A percentile compares a stretch with the other conserved stretches of the same genome.
These are phyloP conservation scores for Meteorus sp. DNA, from an alignment of 1,140 invertebrate genomes.

Conservation along the genomic window DNA sequence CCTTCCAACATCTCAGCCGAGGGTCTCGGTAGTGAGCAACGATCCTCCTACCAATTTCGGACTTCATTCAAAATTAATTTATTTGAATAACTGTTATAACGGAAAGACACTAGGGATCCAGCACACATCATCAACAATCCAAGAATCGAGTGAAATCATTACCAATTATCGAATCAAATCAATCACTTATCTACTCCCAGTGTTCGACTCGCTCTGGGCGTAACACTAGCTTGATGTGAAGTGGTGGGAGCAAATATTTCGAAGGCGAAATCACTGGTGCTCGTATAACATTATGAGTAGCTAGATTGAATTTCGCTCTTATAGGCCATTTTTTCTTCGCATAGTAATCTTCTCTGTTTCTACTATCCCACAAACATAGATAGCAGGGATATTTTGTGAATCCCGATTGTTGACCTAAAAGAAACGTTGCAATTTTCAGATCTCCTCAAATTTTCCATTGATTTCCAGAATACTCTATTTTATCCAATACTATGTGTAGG, in stretches of 20 bases:
- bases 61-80: too few species aligned
- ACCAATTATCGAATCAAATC: too few species aligned
- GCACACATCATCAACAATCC: too few species aligned
- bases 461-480: constrained; percentile 17
- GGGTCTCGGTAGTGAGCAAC: too few species aligned
- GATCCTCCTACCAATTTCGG: too few species aligned
- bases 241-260: constrained; percentile 7
- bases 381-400: constrained; percentile 13
- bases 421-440: constrained; percentile 15
- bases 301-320: neutral
- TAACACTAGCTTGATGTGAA: constrained; percentile 12
- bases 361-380: constrained; percentile 18
- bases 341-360: neutral
- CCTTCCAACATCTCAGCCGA: too few species aligned
- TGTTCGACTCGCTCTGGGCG: too few species aligned
- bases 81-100: too few species aligned
- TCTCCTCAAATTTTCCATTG: constrained; percentile 15
- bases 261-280: neutral
- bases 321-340: neutral
- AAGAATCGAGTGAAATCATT: too few species aligned
- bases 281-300: constrained; percentile 1
- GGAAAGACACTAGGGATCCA: too few species aligned
- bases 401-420: constrained; percentile 15
- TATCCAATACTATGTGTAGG: constrained; percentile 15
- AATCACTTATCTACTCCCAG: too few species aligned